Conservation (phyloP, 2,888 invertebrate species). For the Mylabris sibirica region DNA sequence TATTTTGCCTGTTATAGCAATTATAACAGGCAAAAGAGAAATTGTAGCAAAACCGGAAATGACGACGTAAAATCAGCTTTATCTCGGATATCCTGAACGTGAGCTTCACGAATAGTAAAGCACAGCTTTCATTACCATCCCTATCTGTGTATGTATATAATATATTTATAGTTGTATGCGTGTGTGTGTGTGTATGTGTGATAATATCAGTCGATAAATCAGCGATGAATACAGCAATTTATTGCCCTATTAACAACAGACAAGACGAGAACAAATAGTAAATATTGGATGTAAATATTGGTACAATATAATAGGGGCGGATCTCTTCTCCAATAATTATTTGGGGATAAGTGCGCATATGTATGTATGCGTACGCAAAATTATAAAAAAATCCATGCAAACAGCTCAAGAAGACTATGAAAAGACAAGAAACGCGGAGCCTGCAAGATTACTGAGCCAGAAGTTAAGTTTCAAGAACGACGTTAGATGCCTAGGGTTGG, state of each 20-base stretch:
- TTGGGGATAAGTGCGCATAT: background rate
- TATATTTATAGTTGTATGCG: background rate
- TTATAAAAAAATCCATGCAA: too few species aligned
- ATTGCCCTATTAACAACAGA: slow-evolving; percentile 57
- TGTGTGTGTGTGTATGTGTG: slow-evolving; percentile 35
- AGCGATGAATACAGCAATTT: slow-evolving; percentile 56
- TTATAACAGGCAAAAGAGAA: slow-evolving; percentile 4
- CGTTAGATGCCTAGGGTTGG: too few species aligned
- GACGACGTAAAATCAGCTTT: slow-evolving; percentile 36
- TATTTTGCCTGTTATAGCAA: background rate
- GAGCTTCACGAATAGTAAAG: slow-evolving; percentile 27
- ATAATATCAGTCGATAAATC: slow-evolving; percentile 58
- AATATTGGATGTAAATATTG: slow-evolving; percentile 59
- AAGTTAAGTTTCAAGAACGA: too few species aligned
- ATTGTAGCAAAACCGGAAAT: slow-evolving; percentile 13
- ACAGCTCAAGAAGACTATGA: too few species aligned
- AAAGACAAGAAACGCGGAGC: too few species aligned
- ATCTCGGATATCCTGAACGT: slow-evolving; percentile 35
- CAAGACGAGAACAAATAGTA: slow-evolving; percentile 58
- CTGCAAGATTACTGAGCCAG: too few species aligned
- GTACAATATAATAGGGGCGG: slow-evolving; percentile 42
- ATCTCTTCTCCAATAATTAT: slow-evolving; percentile 28
- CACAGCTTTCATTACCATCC: slow-evolving; percentile 43
- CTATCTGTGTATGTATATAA: slow-evolving; percentile 1
- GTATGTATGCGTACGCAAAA: too few species aligned